phyloP scores from a whole-genome alignment of 2,113 vertebrate genomes.

The Zosterops pallidus region DNA sequence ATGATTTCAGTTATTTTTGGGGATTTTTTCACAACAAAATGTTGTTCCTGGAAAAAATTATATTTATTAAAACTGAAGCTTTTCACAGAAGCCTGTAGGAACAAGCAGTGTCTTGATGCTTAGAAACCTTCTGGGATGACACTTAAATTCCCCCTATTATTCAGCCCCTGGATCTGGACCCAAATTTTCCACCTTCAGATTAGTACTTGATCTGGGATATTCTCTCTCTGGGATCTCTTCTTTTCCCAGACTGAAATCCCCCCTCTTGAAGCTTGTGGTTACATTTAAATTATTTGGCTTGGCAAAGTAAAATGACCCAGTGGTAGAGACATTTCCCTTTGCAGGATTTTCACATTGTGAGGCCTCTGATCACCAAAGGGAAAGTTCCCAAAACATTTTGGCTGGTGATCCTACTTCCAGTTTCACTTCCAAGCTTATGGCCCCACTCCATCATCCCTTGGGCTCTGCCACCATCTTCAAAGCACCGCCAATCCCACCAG shows the following conservation, averaged over 20 bases:
- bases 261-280: neutral
- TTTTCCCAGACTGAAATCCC: neutral
- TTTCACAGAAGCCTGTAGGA: neutral
- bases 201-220: neutral
- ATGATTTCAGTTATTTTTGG: neutral
- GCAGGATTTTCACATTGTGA: neutral
- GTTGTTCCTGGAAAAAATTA: neutral
- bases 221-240: neutral
- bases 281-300: neutral
- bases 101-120: neutral
- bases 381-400: neutral
- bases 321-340: neutral
- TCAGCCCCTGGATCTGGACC: neutral
- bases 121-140: neutral
- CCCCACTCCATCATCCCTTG: neutral
- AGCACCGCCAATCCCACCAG: fast-evolving
- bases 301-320: neutral
- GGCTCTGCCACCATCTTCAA: neutral
- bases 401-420: neutral
- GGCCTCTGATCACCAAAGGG: neutral
- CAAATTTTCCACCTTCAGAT: neutral
- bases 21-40: neutral
- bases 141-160: neutral
- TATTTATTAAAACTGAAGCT: neutral
- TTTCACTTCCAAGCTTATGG: neutral